A percentile compares a stretch with the other conserved stretches of the same genome.
phyloP scores from a whole-genome alignment of 2,797 vertebrate genomes.

The Protosalanx chinensis region DNA sequence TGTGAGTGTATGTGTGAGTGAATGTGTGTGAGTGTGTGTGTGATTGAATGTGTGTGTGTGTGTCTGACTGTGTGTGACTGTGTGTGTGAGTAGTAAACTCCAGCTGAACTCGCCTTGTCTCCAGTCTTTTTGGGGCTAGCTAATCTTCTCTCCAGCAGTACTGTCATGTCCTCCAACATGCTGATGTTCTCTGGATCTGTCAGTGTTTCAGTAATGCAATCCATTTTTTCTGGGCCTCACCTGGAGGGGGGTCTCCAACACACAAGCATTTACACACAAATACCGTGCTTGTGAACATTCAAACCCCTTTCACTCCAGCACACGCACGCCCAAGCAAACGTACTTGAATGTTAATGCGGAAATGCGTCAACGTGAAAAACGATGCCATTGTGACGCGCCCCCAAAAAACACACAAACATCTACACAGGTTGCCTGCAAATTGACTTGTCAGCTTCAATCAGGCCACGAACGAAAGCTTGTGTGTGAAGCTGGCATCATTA shows the following conservation, averaged over 20 bases:
- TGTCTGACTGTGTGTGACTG: neutral
- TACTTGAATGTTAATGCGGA: conserved; percentile 3
- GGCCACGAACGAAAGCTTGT: conserved; percentile 69
- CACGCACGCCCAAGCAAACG: conserved; percentile 12
- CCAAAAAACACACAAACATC: conserved; percentile 41
- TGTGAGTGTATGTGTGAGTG: neutral
- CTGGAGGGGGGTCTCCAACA: conserved; percentile 46
- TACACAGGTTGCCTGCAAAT: conserved; percentile 61
- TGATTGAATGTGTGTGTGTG: neutral
- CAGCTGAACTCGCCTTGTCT: conserved; percentile 49
- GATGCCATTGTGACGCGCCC: conserved; percentile 11
- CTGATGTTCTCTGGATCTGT: conserved; percentile 52
- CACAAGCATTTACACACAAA: conserved; percentile 10
- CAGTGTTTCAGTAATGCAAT: conserved; percentile 48
- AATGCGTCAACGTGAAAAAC: too few relatives aligned
- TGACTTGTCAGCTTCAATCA: conserved; percentile 76
- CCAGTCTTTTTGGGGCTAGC: conserved; percentile 49
- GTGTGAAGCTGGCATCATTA: conserved; percentile 72
- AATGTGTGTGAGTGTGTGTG: neutral
- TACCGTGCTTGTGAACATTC: conserved; percentile 22
- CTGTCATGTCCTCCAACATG: conserved; percentile 38
- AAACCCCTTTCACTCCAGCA: neutral
- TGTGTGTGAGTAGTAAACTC: conserved; percentile 58
- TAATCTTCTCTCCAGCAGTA: conserved; percentile 44
- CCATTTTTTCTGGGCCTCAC: conserved; percentile 47